Evolutionary conservation across 2,113 vertebrate genomes (phyloP).

Genomic region (Melanerpes aurifrons): DNA sequence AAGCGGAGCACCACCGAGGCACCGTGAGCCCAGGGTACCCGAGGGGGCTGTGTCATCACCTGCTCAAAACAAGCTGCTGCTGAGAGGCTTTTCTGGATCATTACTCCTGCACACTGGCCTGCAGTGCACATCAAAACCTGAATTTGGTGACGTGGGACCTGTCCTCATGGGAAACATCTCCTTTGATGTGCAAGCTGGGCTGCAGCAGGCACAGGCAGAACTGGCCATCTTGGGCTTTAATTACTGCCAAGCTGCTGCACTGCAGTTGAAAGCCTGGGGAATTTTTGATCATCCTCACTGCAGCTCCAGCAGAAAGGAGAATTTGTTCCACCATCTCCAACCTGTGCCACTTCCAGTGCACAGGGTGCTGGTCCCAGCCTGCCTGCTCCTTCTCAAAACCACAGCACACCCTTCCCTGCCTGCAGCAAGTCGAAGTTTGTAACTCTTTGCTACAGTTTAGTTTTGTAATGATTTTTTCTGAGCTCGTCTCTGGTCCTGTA

Average conservation of each 20-base stretch:
- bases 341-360: accelerated
- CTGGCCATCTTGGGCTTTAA: not conserved
- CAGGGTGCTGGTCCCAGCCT: not conserved
- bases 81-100: not conserved
- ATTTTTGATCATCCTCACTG: not conserved
- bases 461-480: not conserved
- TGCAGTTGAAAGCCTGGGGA: not conserved
- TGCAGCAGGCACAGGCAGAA: not conserved
- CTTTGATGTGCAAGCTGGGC: not conserved
- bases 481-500: not conserved
- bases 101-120: not conserved
- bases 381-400: not conserved
- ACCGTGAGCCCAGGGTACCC: accelerated
- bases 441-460: not conserved
- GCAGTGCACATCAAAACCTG: not conserved
- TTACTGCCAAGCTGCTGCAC: not conserved
- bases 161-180: not conserved
- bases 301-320: not conserved
- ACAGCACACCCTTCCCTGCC: not conserved
- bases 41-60: not conserved
- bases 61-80: not conserved
- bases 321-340: not conserved
- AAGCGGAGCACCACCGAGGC: accelerated
- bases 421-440: not conserved
- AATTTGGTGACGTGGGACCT: not conserved